Base-by-base conservation (phyloP, 2,113 vertebrate species). In the Percopsis transmontana region DNA sequence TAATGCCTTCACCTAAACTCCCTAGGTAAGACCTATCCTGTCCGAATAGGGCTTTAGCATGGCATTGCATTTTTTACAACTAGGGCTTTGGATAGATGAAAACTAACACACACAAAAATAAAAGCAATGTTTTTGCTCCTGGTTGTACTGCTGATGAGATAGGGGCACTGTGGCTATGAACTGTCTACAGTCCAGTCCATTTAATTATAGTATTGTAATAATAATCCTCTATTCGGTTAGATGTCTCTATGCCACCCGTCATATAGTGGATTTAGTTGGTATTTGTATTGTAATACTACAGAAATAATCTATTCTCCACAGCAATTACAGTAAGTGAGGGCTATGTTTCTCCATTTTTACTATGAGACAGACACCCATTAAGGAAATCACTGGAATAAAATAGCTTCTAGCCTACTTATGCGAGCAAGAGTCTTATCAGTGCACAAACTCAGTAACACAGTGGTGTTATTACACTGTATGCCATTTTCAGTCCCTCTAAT, bases 281-380 rank as follows among this genome's bases (percentile, higher is more conserved):
- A 51, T 47, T 59, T 10, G 58, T 75, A 63, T 70, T 72, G 48
- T 15, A 11, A 62, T 41, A 53, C 44, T 13, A 39, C 38, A 50
- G 39, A 53, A 33, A 59, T 55, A 67, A 57, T 19, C 12, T 18
- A 66, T 38, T 62, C 64, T 59, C 67, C 66, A 72, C 38, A 57
- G 59, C 68, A 72, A 68, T 86, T 81, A 72, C 68, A 63, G 11
- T 66, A 67, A 83, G 67, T 64, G 64, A 59, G 18, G 42, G 38
- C 23, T 61, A 41, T 68, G 74, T 61, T 60, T 79, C 41, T 52
- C 51, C 40, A 23, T 56, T 67, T 33, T 59, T 47, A 76, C 69
- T 50, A 68, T 57, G 55, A 71, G 64, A 51, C 54, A 75, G 61
- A 66, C 40, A 23, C 12, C 41, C 68, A 70, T 70, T 75, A 74